Evolutionary conservation across 1,140 invertebrate species (phyloP).

Genomic region (Atta cephalotes): DNA sequence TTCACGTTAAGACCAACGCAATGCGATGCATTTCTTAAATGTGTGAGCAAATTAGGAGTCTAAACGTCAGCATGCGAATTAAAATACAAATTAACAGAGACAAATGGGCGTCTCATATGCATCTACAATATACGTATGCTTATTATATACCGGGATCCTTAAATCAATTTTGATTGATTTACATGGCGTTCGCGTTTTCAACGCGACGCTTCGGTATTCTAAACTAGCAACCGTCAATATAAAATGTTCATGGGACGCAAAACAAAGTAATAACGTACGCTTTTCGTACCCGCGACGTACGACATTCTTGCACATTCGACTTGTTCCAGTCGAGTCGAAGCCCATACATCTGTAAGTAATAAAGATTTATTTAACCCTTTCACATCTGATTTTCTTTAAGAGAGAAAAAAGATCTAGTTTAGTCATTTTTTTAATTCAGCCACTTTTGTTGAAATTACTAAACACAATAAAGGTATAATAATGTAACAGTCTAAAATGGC

Average conservation of each 20-base stretch:
- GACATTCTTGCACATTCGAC: conserved; percentile 40
- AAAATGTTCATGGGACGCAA: conserved; percentile 67
- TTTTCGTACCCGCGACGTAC: conserved; percentile 23
- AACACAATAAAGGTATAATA: background rate
- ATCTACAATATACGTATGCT: conserved; percentile 66
- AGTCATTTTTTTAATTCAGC: background rate
- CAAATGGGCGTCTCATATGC: conserved; percentile 58
- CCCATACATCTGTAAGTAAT: conserved; percentile 6
- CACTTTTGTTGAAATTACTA: background rate
- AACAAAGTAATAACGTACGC: conserved; percentile 68
- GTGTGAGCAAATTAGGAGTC: background rate
- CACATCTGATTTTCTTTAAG: background rate
- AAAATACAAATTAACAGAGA: conserved; percentile 14
- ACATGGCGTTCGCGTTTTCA: conserved; percentile 65
- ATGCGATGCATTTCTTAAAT: conserved; percentile 20
- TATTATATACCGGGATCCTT: conserved; percentile 71
- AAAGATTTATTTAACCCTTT: conserved; percentile 33
- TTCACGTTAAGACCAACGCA: background rate
- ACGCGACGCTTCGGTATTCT: conserved; percentile 50
- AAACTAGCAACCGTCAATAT: conserved; percentile 68
- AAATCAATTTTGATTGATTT: conserved; percentile 82
- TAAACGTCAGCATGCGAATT: background rate
- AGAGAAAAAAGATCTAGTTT: background rate
- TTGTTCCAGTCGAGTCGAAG: conserved; percentile 36
- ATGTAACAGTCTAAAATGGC: background rate